Conservation (phyloP, 2,113 vertebrate genomes). For the Elephantulus edwardii region DNA sequence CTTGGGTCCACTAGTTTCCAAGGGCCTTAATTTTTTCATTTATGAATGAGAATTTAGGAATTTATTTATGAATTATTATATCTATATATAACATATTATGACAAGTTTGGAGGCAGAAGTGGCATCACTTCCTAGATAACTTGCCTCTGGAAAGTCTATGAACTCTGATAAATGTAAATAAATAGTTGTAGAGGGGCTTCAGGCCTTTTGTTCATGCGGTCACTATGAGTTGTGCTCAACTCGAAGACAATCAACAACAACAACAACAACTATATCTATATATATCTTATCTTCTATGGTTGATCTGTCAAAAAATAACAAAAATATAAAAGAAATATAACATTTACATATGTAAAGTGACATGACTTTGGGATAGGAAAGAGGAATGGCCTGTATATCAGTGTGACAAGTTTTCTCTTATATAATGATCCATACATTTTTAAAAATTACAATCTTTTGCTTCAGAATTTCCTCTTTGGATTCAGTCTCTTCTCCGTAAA, state of each 20-base stretch:
- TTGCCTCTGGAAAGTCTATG: too few species aligned
- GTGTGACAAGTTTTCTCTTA: neutral
- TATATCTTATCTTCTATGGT: neutral
- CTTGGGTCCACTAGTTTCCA: neutral
- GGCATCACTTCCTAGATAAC: too few species aligned
- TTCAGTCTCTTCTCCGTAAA: neutral
- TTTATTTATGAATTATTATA: too few species aligned
- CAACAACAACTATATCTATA: neutral
- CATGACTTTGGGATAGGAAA: neutral
- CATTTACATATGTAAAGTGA: neutral
- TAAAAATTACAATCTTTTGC: conserved; percentile 25
- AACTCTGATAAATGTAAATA: too few species aligned
- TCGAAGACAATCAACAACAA: too few species aligned
- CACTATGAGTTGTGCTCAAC: too few species aligned
- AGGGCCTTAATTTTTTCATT: neutral
- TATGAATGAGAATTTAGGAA: too few species aligned
- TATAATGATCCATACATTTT: neutral
- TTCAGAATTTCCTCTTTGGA: conserved; percentile 14
- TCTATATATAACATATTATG: too few species aligned
- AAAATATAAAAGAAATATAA: neutral
- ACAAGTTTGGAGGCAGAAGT: too few species aligned
- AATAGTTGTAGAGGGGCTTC: too few species aligned
- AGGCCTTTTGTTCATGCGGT: too few species aligned
- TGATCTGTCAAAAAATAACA: neutral
- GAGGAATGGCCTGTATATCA: neutral